These are phyloP conservation scores for Corydoras maculifer DNA, from an alignment of 2,113 vertebrate genomes.

Conservation along the genomic window DNA sequence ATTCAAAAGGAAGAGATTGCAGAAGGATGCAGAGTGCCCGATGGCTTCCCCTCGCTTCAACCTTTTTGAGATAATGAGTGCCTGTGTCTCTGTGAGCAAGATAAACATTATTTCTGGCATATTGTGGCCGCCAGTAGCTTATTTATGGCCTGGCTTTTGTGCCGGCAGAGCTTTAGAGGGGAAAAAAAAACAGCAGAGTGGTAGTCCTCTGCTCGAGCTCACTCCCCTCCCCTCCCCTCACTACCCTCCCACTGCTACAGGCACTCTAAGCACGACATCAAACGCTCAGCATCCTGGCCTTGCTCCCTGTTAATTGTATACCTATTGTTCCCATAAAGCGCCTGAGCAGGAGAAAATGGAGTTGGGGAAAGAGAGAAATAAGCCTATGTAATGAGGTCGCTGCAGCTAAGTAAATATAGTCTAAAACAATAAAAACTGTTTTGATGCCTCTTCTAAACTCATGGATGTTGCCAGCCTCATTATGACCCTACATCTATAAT, in stretches of 20 bases:
- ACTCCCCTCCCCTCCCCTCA: conserved; percentile 41
- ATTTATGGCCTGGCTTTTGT: conserved; percentile 68
- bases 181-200: conserved; percentile 37
- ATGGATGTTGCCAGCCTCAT: conserved; percentile 27
- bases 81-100: conserved; percentile 56
- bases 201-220: conserved; percentile 43
- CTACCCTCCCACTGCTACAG: conserved; percentile 43
- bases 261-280: conserved; percentile 67
- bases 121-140: conserved; percentile 61
- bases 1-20: conserved; percentile 39
- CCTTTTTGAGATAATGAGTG: conserved; percentile 49
- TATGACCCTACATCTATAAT: conserved; percentile 46
- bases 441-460: conserved; percentile 39
- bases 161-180: conserved; percentile 27
- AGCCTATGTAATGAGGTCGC: conserved; percentile 55
- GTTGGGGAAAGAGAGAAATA: conserved; percentile 32
- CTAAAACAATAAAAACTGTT: conserved; percentile 59
- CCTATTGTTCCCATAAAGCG: conserved; percentile 62
- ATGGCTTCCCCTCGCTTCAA: conserved; percentile 37
- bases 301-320: conserved; percentile 63
- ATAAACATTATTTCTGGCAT: conserved; percentile 74
- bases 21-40: conserved; percentile 53
- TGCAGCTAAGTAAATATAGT: conserved; percentile 57
- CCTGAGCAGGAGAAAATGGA: conserved; percentile 55
- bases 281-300: conserved; percentile 56